Evolutionary conservation across 2,113 vertebrate species (phyloP).

Genomic region (Elaphurus davidianus): DNA sequence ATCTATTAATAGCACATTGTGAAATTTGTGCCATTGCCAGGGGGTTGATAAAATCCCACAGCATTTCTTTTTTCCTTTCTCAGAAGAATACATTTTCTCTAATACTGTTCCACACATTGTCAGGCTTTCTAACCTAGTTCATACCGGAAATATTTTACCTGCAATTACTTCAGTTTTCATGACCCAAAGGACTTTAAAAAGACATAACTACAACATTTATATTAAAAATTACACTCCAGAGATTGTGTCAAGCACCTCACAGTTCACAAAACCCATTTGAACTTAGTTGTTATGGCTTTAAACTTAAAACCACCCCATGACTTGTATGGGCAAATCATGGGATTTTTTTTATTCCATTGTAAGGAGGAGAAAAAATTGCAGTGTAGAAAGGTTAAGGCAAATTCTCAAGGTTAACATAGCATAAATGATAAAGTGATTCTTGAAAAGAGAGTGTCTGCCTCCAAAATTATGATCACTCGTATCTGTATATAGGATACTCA

Average conservation of each 20-base stretch:
- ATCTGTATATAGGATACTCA: background rate
- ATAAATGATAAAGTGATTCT: background rate
- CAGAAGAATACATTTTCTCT: background rate
- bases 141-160: background rate
- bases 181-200: background rate
- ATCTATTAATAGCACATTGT: background rate
- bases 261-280: conserved; percentile 5
- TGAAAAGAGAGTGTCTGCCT: background rate
- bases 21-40: background rate
- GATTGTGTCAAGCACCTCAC: background rate
- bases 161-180: conserved; percentile 22
- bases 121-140: background rate
- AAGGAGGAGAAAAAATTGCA: background rate
- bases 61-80: background rate
- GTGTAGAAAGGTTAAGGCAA: background rate
- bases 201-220: conserved; percentile 5
- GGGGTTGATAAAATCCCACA: background rate
- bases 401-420: conserved; percentile 11
- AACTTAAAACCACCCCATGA: background rate
- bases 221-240: background rate
- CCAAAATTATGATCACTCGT: background rate
- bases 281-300: background rate
- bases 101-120: background rate
- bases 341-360: background rate
- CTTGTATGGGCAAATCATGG: background rate